phyloP scores from a whole-genome alignment of 2,888 invertebrate genomes.

The Agonopterix arenella region DNA sequence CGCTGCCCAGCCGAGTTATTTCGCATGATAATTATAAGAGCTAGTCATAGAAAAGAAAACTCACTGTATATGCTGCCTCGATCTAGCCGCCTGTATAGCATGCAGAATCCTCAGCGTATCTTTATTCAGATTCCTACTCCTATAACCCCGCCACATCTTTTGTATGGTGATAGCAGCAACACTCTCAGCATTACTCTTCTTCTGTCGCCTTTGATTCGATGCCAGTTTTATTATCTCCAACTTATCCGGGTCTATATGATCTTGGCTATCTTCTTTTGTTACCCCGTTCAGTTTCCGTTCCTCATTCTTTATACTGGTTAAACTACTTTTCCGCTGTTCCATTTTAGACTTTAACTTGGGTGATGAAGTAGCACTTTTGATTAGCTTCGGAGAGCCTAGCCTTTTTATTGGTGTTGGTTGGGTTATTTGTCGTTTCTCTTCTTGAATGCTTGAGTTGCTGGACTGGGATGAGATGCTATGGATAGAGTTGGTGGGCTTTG shows the following conservation, averaged over 20 bases:
- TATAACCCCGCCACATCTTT: constrained; percentile 91
- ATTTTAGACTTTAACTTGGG: constrained; percentile 59
- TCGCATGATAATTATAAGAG: too few relatives aligned
- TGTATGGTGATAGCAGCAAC: constrained; percentile 88
- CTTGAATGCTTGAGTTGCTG: constrained; percentile 53
- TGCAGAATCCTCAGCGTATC: constrained; percentile 79
- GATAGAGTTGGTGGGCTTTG: constrained; percentile 36
- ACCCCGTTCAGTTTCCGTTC: constrained; percentile 51
- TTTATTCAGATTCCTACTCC: constrained; percentile 84
- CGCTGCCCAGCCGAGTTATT: too few relatives aligned
- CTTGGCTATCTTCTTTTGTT: constrained; percentile 25
- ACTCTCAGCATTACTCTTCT: constrained; percentile 53
- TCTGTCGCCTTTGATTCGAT: constrained; percentile 52
- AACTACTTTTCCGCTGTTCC: constrained; percentile 63
- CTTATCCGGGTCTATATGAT: constrained; percentile 48
- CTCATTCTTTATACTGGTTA: constrained; percentile 43
- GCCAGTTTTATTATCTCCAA: constrained; percentile 54
- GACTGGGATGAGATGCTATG: constrained; percentile 37
- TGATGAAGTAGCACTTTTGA: constrained; percentile 66
- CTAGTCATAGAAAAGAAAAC: constrained; percentile 26
- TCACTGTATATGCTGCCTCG: constrained; percentile 90
- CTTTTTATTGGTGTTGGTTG: constrained; percentile 30
- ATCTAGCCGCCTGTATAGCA: constrained; percentile 85
- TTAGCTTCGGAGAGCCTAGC: constrained; percentile 57
- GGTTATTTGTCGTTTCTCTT: constrained; percentile 36